phyloP scores from a whole-genome alignment of 2,797 vertebrate genomes.

The Liasis olivaceus region DNA sequence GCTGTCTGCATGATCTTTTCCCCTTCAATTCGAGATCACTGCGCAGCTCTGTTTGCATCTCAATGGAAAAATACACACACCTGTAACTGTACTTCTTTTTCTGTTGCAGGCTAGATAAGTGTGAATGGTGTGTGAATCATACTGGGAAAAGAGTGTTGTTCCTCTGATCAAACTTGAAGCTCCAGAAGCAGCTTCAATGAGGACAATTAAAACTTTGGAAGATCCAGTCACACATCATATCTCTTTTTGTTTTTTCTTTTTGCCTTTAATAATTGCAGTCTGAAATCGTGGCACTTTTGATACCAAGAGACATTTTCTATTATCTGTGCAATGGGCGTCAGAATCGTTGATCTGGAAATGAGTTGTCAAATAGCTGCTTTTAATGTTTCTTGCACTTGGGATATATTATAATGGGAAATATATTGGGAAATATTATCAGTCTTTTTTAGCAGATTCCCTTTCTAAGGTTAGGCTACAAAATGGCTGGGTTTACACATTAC shows the following conservation, averaged over 20 bases:
- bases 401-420: too few relatives aligned
- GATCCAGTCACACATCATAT: not conserved
- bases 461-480: not conserved
- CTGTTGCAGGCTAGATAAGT: not conserved
- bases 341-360: not conserved
- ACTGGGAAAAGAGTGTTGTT: not conserved
- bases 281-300: not conserved
- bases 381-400: not conserved
- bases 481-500: not conserved
- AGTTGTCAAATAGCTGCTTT: not conserved
- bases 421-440: not conserved
- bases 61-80: not conserved
- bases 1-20: not conserved
- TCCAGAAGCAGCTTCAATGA: not conserved
- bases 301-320: not conserved
- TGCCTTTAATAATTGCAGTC: not conserved
- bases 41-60: not conserved
- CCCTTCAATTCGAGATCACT: not conserved
- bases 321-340: rapidly evolving
- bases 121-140: not conserved
- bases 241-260: not conserved
- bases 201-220: not conserved
- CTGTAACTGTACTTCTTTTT: not conserved
- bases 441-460: not conserved
- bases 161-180: not conserved